phyloP scores from a whole-genome alignment of 2,113 vertebrate genomes.

The Poicephalus meyeri region DNA sequence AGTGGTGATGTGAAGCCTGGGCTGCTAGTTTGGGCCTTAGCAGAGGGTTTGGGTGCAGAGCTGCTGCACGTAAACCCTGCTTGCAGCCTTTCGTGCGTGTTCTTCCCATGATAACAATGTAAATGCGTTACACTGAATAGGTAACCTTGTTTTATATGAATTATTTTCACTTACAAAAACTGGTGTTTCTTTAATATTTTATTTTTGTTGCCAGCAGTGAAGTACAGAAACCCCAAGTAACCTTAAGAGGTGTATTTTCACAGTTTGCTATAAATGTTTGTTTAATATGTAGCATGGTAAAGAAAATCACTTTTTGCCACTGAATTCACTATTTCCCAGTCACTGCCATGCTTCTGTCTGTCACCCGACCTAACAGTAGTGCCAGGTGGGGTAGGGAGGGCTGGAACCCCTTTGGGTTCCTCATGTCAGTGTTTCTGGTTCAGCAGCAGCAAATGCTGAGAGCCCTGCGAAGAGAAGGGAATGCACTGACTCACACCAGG shows the following conservation, averaged over 20 bases:
- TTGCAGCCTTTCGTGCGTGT: background rate
- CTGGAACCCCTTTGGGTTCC: background rate
- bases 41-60: background rate
- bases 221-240: background rate
- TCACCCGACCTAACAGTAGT: background rate
- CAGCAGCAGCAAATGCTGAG: background rate
- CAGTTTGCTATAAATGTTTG: background rate
- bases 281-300: slow-evolving; percentile 35
- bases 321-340: background rate
- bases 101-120: background rate
- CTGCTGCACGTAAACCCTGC: background rate
- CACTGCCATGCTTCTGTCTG: background rate
- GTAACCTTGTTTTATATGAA: slow-evolving; percentile 5
- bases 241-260: background rate
- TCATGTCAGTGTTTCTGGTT: background rate
- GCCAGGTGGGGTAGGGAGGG: background rate
- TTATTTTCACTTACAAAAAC: background rate
- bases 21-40: background rate
- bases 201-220: background rate
- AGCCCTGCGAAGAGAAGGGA: background rate
- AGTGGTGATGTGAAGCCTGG: background rate
- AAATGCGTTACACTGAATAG: background rate
- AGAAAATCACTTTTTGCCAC: background rate
- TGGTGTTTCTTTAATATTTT: background rate
- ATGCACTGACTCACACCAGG: background rate